These are phyloP conservation scores for Megastigmus dorsalis DNA, from an alignment of 2,888 invertebrate species.

Conservation along the genomic window DNA sequence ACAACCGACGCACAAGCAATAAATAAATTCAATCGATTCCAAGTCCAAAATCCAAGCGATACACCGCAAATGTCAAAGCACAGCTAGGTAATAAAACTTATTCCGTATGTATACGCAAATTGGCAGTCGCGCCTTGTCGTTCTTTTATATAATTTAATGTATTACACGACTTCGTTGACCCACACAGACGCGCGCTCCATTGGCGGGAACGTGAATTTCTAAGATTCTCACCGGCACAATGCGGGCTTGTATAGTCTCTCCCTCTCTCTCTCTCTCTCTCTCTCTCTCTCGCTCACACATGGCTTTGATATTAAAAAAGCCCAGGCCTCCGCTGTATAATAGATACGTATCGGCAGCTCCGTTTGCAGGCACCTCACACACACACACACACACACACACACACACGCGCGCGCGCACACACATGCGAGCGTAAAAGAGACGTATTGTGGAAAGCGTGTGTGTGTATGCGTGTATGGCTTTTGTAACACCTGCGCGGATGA, in stretches of 20 bases:
- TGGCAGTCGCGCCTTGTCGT: neutral
- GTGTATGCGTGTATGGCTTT: neutral
- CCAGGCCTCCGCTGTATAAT: neutral
- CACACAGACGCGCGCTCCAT: neutral
- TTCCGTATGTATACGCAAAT: neutral
- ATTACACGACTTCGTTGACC: too few species aligned
- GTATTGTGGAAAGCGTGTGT: neutral
- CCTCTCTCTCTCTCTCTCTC: too few species aligned
- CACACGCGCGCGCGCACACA: neutral
- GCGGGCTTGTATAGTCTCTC: too few species aligned
- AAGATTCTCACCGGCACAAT: conserved; percentile 48
- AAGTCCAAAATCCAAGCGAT: too few species aligned
- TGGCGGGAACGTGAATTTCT: conserved; percentile 49
- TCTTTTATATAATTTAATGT: conserved; percentile 41
- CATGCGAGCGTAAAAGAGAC: neutral
- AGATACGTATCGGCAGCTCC: neutral
- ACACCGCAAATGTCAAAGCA: too few species aligned
- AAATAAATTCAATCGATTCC: too few species aligned
- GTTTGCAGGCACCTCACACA: neutral
- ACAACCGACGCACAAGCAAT: too few species aligned
- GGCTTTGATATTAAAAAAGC: conserved; percentile 36
- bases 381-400: neutral
- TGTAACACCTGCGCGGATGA: conserved; percentile 3
- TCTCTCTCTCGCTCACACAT: too few species aligned
- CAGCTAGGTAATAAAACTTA: too few species aligned